A percentile compares a stretch with the other conserved stretches of the same genome.
Conservation (phyloP, 2,113 vertebrate species). For the Climacteris rufus region DNA sequence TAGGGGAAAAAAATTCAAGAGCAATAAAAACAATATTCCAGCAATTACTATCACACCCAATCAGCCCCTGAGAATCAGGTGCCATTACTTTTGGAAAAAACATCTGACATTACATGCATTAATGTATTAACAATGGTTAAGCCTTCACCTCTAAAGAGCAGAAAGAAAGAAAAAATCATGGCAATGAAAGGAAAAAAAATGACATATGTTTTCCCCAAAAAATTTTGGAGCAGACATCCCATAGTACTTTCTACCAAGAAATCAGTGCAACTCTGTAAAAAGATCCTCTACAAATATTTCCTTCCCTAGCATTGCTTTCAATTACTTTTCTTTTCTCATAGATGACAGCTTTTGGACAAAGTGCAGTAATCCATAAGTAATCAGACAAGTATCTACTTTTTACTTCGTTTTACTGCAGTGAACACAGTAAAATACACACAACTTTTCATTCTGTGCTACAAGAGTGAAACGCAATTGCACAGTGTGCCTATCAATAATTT, state of each 20-base stretch:
- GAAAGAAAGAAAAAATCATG: background rate
- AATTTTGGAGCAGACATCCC: background rate
- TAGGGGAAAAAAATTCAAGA: background rate
- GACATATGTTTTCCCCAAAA: background rate
- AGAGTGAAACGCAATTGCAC: background rate
- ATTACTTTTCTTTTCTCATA: background rate
- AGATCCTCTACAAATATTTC: background rate
- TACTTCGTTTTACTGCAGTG: background rate
- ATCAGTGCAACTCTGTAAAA: background rate
- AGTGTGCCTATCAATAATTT: background rate
- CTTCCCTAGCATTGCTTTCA: background rate
- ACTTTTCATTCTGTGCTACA: background rate
- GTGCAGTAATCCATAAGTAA: background rate
- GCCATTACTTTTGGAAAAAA: background rate
- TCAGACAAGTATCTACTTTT: background rate
- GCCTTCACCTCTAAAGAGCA: background rate
- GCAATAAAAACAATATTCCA: background rate
- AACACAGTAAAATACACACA: background rate
- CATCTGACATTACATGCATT: background rate
- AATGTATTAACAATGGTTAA: background rate
- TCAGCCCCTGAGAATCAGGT: fast-evolving
- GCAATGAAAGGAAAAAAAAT: background rate
- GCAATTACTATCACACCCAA: background rate
- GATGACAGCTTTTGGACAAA: background rate
- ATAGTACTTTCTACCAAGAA: background rate